Evolutionary conservation across 2,113 vertebrate genomes (phyloP).

Genomic region (Tragelaphus strepsiceros): DNA sequence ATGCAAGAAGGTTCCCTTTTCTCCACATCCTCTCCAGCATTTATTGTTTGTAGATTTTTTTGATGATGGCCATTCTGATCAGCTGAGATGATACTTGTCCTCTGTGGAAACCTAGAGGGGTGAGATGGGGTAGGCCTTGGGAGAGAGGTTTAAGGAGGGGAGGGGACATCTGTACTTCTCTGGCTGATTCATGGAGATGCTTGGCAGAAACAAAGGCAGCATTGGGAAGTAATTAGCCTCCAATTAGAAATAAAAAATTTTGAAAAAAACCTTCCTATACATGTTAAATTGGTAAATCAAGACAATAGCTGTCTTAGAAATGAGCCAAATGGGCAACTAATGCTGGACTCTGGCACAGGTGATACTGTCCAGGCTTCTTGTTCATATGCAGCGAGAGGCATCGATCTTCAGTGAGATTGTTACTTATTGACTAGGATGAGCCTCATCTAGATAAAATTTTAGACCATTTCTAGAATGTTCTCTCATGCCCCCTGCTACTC

Average conservation of each 20-base stretch:
- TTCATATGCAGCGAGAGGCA: not conserved
- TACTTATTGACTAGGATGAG: not conserved
- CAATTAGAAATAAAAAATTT: not conserved
- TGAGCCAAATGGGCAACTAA: not conserved
- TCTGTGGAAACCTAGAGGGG: not conserved
- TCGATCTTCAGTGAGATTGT: not conserved
- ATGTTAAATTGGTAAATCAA: not conserved
- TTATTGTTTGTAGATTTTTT: not conserved
- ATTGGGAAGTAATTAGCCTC: not conserved
- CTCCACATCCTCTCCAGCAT: not conserved
- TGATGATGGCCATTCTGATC: not conserved
- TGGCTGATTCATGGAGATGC: not conserved
- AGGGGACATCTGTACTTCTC: not conserved
- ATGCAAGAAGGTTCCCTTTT: not conserved
- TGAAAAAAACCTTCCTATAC: not conserved
- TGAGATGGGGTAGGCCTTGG: not conserved
- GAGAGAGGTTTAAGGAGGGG: not conserved
- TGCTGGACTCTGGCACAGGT: not conserved
- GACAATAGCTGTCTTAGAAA: not conserved
- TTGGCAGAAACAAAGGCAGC: not conserved
- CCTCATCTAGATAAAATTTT: not conserved
- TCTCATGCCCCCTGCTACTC: not conserved
- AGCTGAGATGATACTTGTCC: not conserved
- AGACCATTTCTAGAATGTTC: not conserved
- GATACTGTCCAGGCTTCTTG: not conserved